Conservation (phyloP, 2,113 vertebrate species). For the Agapornis roseicollis region DNA sequence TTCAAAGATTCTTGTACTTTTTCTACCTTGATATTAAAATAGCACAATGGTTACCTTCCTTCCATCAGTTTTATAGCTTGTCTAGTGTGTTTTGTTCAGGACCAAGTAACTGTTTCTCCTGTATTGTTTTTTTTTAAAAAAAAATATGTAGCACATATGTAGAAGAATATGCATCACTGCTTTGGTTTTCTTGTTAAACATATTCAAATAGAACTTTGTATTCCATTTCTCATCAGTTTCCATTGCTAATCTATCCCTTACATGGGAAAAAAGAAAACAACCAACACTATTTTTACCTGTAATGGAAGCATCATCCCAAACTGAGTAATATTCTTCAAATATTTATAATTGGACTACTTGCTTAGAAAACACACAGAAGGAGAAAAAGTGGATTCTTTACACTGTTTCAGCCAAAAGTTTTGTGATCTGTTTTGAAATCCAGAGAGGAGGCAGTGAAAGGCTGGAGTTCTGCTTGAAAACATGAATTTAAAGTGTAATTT, state of each 20-base stretch:
- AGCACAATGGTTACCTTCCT: not conserved
- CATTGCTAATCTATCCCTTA: not conserved
- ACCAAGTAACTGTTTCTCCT: not conserved
- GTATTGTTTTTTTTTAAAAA: not conserved
- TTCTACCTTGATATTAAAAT: not conserved
- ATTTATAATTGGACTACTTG: not conserved
- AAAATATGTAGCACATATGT: not conserved
- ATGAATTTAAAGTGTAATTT: not conserved
- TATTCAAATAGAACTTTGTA: not conserved
- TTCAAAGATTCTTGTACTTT: not conserved
- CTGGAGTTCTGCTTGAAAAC: not conserved
- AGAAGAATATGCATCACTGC: not conserved
- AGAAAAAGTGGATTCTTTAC: not conserved
- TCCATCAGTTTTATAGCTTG: not conserved
- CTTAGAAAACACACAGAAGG: not conserved
- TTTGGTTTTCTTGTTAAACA: not conserved
- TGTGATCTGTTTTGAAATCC: not conserved
- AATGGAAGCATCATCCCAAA: not conserved
- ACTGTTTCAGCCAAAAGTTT: not conserved
- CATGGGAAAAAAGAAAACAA: not conserved
- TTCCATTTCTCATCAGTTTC: not conserved
- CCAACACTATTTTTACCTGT: not conserved
- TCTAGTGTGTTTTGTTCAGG: not conserved
- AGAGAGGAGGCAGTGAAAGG: not conserved
- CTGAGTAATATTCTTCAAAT: not conserved